Base-by-base conservation (phyloP, 2,797 vertebrate genomes). In the Phataginus tetradactyla region DNA sequence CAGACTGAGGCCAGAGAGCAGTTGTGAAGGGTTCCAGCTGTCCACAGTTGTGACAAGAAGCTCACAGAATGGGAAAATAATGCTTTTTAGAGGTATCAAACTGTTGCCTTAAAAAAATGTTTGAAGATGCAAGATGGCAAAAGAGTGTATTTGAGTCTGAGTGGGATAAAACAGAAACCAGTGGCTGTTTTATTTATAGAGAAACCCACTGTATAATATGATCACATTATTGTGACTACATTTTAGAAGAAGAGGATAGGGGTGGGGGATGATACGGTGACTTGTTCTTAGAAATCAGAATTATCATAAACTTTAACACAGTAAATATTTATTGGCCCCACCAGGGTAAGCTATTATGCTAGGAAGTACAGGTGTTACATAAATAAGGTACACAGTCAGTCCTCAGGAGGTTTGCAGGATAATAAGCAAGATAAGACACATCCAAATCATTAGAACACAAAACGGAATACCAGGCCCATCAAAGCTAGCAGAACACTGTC, bases 291-390 rank as follows among this genome's bases (percentile, higher is more conserved):
- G 81, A 87, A 88, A 83, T 94, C 59, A 90, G 89, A 80, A 69
- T 83, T 75, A 86, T 71, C 57, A 25, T 96, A 77, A 97, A 96
- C 77, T 63, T 75, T 79, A 94, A 34, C 91, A 55, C 27, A 64
- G 86, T 69, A 34, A 91, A 49, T 88, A 89, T 94, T 83, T 91
- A 34, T 51, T 66, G 57, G 34, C 53, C 79, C 64, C 53, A n/a
- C 27, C 34, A n/a, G 90, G 12, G 12, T 89, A 63, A 86, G 86
- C 53, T 23, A 64, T 2, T 61, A 20, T 37, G 34, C 55, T 64
- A 5, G 15, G 75, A 57, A 72, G 51, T 11, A 12, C 79, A 83
- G 37, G 49, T 91, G 53, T 71, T 61, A 29, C 64, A 39, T 94
- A 95, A 94, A 91, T 78, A 89, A 89, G 21, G 63, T 17, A 29